A percentile compares a stretch with the other conserved stretches of the same genome.
phyloP scores from a whole-genome alignment of 2,888 invertebrate genomes.

The Dexiosoma caninum region DNA sequence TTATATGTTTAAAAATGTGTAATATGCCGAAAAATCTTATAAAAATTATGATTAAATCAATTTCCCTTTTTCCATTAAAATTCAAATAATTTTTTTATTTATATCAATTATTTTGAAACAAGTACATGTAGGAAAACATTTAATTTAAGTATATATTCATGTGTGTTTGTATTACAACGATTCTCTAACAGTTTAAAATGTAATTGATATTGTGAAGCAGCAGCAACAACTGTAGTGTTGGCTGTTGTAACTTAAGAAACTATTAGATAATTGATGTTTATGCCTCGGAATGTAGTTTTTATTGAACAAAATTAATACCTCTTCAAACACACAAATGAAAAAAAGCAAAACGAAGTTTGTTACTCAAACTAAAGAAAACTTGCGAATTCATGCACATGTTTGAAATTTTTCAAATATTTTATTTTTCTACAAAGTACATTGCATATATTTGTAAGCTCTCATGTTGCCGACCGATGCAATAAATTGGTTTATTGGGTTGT shows the following conservation, averaged over 20 bases:
- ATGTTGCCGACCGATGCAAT: conserved; percentile 42
- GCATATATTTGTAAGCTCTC: conserved; percentile 8
- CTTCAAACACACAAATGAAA: conserved; percentile 30
- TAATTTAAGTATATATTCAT: conserved; percentile 13
- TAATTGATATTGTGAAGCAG: conserved; percentile 28
- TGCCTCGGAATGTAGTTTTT: conserved; percentile 50
- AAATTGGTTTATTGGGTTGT: conserved; percentile 46
- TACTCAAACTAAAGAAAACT: conserved; percentile 1
- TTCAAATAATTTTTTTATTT: conserved; percentile 29
- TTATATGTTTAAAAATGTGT: not conserved
- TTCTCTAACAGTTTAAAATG: conserved; percentile 21
- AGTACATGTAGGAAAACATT: not conserved
- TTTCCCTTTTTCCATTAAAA: conserved; percentile 2
- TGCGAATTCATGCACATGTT: conserved; percentile 35
- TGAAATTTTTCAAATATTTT: conserved; percentile 49
- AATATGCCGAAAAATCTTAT: not conserved
- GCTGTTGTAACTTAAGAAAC: conserved; percentile 28
- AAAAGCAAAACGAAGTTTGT: not conserved
- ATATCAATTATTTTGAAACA: conserved; percentile 26
- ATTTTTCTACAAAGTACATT: not conserved
- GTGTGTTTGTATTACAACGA: not conserved
- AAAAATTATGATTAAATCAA: conserved; percentile 20
- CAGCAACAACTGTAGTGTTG: not conserved
- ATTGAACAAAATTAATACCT: conserved; percentile 54
- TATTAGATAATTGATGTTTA: conserved; percentile 52